Evolutionary conservation across 2,797 vertebrate species (phyloP), one percentile per base, ranked within the genome.

Genomic region (Lindbergichthys nudifrons): DNA sequence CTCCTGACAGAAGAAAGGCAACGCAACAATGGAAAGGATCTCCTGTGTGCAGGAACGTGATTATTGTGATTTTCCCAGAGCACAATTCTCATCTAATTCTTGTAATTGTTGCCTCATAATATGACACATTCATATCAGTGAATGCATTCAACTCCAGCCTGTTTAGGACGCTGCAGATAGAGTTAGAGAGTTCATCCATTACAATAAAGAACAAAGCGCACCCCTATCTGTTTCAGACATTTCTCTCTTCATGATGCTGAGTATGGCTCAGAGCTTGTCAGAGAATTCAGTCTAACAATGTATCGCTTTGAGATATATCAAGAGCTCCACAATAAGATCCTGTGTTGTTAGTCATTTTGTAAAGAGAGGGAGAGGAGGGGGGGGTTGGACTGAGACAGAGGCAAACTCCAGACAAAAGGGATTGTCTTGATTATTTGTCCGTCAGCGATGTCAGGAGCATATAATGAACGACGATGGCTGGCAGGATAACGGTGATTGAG

Each of bases 81-180:
- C 76, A 86, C 86, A 88, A 87, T 89, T 86, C 84, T 81, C 71
- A 59, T 89, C 84, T 84, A 85, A 89, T 91, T 91, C 84, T 82
- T 73, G 83, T 88, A 91, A 93, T 93, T 91, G 90, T 92, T 89
- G 88, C 90, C 85, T 92, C 87, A 87, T 90, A 90, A 90, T 88
- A 26, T 75, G 77, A 76, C 80, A 70, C 90, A 83, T 90, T 92
- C 84, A 84, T 68, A 77, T 79, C 59, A 42, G 83, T 41, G 18
- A 65, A 60, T 3, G 73, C 79, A 85, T 88, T 88, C 83, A 85
- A 79, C 84, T 5, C 9, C 45, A 47, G 80, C 66, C 76, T 70
- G 80, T 83, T 90, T 73, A 64, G 74, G 67, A 73, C 41, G 54
- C 58, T 0, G 48, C 3, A 42, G 70, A 83, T 86, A 30, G 80